Conservation (phyloP, 2,888 invertebrate species). For the Dusona sp. region DNA sequence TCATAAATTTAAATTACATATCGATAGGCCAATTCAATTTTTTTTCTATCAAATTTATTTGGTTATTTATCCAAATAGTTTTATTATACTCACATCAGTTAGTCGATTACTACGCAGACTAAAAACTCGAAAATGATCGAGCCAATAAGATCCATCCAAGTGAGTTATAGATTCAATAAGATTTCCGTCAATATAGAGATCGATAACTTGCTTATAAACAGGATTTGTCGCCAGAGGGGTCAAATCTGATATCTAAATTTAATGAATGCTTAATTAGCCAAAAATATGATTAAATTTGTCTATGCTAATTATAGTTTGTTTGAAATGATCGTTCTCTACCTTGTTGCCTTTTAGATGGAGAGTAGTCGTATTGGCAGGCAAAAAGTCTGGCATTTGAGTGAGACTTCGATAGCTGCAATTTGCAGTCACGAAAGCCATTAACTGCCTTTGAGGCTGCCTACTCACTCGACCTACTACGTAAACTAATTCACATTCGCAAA, state of each 20-base stretch:
- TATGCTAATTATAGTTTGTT: neutral
- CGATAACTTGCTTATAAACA: constrained; percentile 89
- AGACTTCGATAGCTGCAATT: constrained; percentile 88
- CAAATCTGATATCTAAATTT: constrained; percentile 87
- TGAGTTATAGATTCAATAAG: constrained; percentile 88
- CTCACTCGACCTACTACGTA: constrained; percentile 87
- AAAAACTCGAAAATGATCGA: constrained; percentile 91
- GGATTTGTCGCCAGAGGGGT: constrained; percentile 88
- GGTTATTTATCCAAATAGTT: neutral
- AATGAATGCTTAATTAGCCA: neutral
- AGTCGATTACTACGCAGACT: constrained; percentile 91
- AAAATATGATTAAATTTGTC: neutral
- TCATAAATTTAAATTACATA: too few relatives aligned
- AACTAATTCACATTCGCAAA: constrained; percentile 88
- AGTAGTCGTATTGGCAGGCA: constrained; percentile 89
- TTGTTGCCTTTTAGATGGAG: constrained; percentile 89
- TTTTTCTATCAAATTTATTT: neutral
- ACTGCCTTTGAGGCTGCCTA: constrained; percentile 76
- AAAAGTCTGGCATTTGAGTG: constrained; percentile 86
- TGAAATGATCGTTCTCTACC: constrained; percentile 82
- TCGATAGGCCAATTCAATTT: neutral
- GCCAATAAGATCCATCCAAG: constrained; percentile 92
- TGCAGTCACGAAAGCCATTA: constrained; percentile 89
- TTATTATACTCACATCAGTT: constrained; percentile 87
- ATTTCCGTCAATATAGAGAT: constrained; percentile 92